Conservation (phyloP, 2,888 invertebrate genomes). For the Andrena minutula region DNA sequence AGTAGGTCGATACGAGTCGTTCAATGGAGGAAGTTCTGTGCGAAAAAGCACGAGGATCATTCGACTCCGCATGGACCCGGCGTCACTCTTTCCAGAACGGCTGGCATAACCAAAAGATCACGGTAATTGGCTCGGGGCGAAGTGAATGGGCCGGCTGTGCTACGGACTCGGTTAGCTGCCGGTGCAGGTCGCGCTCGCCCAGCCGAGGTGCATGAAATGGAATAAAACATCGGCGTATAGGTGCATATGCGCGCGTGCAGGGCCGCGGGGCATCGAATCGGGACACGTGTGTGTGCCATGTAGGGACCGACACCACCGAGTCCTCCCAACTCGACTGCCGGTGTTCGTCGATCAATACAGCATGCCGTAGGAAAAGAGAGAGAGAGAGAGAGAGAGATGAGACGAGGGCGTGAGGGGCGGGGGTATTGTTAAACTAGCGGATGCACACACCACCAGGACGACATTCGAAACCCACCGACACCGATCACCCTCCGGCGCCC, state of each 20-base stretch:
- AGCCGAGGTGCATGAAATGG: slow-evolving; percentile 42
- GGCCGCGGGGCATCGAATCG: slow-evolving; percentile 38
- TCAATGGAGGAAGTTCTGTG: too few relatives aligned
- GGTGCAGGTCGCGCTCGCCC: slow-evolving; percentile 24
- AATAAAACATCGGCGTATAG: slow-evolving; percentile 55
- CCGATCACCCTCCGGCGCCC: slow-evolving; percentile 9
- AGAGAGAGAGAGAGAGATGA: slow-evolving; percentile 35
- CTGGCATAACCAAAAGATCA: background rate
- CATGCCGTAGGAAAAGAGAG: slow-evolving; percentile 60
- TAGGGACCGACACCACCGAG: slow-evolving; percentile 52
- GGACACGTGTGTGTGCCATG: slow-evolving; percentile 1
- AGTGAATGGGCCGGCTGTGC: slow-evolving; percentile 43
- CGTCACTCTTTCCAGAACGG: background rate
- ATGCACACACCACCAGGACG: slow-evolving; percentile 40
- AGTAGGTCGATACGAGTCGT: too few relatives aligned
- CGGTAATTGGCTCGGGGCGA: slow-evolving; percentile 14
- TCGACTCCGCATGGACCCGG: background rate
- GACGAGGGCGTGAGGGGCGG: slow-evolving; percentile 14
- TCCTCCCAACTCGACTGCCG: slow-evolving; percentile 61
- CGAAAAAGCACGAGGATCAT: background rate
- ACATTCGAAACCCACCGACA: slow-evolving; percentile 47
- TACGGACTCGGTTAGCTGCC: slow-evolving; percentile 18
- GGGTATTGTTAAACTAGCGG: slow-evolving; percentile 63
- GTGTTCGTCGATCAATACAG: slow-evolving; percentile 78
- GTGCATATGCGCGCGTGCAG: slow-evolving; percentile 16